Percentiles rank a stretch among this genome's conserved stretches.
Conservation (phyloP, 2,797 vertebrate genomes). For the Sebastes goodei region DNA sequence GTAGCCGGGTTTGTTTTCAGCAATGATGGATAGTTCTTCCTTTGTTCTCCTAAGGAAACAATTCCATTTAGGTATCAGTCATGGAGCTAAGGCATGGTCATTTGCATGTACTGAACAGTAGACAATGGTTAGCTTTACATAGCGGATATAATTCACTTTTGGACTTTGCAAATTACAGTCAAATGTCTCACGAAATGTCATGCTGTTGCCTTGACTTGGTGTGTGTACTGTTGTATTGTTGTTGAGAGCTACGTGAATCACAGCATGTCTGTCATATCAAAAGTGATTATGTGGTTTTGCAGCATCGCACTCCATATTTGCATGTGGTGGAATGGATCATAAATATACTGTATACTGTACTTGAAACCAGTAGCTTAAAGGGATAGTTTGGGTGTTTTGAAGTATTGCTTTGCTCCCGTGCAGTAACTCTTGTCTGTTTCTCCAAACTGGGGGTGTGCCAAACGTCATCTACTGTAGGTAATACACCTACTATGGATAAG, state of each 20-base stretch:
- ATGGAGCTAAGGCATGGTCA: conserved; percentile 10
- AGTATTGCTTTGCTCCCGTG: no score
- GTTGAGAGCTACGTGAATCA: neutral
- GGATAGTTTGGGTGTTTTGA: no score
- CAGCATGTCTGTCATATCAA: neutral
- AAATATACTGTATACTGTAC: neutral
- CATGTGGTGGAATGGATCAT: neutral
- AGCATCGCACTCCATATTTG: neutral
- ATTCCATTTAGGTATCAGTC: conserved; percentile 36
- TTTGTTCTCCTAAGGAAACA: conserved; percentile 64
- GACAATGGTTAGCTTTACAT: neutral
- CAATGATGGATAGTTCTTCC: conserved; percentile 59
- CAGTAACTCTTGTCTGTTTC: no score
- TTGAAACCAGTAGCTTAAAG: neutral
- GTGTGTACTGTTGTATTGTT: neutral
- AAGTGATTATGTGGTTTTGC: neutral
- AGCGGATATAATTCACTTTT: neutral
- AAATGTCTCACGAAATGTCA: neutral
- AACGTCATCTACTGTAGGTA: no score
- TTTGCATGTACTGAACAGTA: conserved; percentile 20
- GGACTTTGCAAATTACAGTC: conserved; percentile 6
- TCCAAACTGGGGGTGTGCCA: no score
- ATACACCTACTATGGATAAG: no score
- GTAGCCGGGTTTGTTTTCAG: conserved; percentile 55
- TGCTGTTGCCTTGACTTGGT: neutral